Conservation (phyloP, 1,140 invertebrate species). For the Gryllus bimaculatus region DNA sequence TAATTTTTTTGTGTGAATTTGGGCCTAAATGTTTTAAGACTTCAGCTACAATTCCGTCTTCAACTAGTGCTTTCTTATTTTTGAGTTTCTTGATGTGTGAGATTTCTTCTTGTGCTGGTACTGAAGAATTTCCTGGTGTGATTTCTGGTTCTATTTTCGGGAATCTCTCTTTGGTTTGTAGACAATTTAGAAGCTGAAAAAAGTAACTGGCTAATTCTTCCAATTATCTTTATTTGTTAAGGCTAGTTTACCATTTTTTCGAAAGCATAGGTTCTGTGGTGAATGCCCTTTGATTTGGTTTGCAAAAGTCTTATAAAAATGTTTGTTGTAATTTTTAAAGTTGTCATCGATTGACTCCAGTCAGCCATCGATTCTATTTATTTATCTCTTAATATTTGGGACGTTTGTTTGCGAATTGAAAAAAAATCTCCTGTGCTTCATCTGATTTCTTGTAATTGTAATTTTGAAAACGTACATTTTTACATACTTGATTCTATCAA, state of each 20-base stretch:
- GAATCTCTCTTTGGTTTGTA: too few relatives aligned
- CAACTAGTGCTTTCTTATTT: too few relatives aligned
- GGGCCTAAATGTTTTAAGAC: slow-evolving; percentile 8
- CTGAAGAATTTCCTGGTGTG: too few relatives aligned
- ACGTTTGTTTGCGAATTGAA: slow-evolving; percentile 8
- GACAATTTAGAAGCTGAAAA: too few relatives aligned
- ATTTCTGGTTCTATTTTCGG: too few relatives aligned
- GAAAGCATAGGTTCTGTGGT: too few relatives aligned
- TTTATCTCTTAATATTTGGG: neutral
- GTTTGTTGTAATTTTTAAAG: slow-evolving; percentile 9
- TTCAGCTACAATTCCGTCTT: slow-evolving; percentile 12
- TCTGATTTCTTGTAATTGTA: slow-evolving; percentile 10
- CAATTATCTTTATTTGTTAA: too few relatives aligned
- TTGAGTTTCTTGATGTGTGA: too few relatives aligned
- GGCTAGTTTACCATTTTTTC: too few relatives aligned
- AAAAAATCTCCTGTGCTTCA: neutral
- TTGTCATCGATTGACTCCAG: slow-evolving; percentile 9
- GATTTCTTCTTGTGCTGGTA: too few relatives aligned
- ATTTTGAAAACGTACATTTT: slow-evolving; percentile 4
- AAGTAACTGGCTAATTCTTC: too few relatives aligned
- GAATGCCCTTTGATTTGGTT: neutral
- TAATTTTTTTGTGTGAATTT: slow-evolving; percentile 11
- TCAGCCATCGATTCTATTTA: neutral
- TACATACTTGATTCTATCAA: neutral
- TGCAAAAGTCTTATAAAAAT: slow-evolving; percentile 14